Base-by-base conservation (phyloP, 2,888 invertebrate genomes). In the Troides oblongomaculatus region DNA sequence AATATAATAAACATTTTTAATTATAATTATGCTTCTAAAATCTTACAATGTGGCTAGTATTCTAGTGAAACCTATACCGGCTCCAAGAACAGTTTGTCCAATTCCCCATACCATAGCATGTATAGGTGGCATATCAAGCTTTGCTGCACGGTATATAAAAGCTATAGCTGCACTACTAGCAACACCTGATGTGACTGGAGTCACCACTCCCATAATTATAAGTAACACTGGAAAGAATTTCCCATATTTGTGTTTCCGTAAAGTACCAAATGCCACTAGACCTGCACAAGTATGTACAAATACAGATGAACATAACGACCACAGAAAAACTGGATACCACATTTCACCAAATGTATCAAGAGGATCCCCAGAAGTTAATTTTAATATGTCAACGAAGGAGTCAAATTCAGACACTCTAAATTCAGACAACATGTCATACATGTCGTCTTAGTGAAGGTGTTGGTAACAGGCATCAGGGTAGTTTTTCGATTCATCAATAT, bases 311-410 rank as follows among this genome's bases (percentile, higher is more conserved):
- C 98, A 97, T 81, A 99, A 93, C 72, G 97, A 97, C 98, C 98
- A 99, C 81, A 99, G 93, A 92, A 99, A 99, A 85, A 99, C 96
- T 84, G 98, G 97, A 88, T 98, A 98, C 98, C 98, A 99, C 97
- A 99, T 99, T 90, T 98, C 98, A 93, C 95, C 93, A 93, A 97
- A 95, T 72, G 95, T 95, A 84, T 95, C 94, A 76, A 96, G 91
- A 70, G 94, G 94, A 79, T 94, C 94, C 75, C 93, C 93, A 72
- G 95, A 93, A 73, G 94, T 94, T 76, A 96, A 88, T 76, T 94
- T 94, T 79, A 96, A 93, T 82, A 96, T 95, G 92, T 95, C 94
- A 76, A 94, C 93, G 78, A 96, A 94, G 71, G 95, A 94, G 87
- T 95, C 95, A 80, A 95, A 92, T 85, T 95, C 94, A 73, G 93